Conservation (phyloP, 2,113 vertebrate species). For the Percina caprodes region DNA sequence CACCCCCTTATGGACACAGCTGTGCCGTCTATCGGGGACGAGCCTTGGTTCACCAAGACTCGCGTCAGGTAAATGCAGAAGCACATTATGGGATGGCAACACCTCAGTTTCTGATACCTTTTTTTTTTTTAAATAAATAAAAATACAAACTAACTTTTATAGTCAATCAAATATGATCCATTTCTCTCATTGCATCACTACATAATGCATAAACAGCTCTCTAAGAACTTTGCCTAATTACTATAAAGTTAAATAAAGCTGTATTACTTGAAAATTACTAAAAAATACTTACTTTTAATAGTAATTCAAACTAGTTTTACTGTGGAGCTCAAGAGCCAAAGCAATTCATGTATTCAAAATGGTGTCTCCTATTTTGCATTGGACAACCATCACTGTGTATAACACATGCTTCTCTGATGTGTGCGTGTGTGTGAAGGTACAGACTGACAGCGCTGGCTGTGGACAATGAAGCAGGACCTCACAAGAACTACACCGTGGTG, state of each 20-base stretch:
- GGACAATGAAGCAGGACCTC: constrained; percentile 92
- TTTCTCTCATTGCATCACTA: neutral
- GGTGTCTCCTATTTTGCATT: constrained; percentile 13
- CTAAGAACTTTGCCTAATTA: neutral
- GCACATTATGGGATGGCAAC: no score
- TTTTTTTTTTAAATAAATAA: no score
- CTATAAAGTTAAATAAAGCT: neutral
- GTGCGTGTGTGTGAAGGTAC: constrained; percentile 84
- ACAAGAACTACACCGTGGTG: constrained; percentile 96
- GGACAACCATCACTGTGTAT: constrained; percentile 22
- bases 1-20: constrained; percentile 97
- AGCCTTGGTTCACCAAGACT: constrained; percentile 99
- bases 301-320: neutral
- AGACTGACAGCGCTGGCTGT: constrained; percentile 92
- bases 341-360: constrained; percentile 30
- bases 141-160: neutral
- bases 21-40: constrained; percentile 91
- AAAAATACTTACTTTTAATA: neutral
- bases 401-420: constrained; percentile 41
- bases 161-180: neutral
- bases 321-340: neutral
- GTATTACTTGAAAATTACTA: no score
- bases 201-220: neutral
- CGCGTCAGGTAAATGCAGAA: constrained; percentile 89
- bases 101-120: neutral